phyloP scores from a whole-genome alignment of 2,797 vertebrate species.

The Acropternis orthonyx region DNA sequence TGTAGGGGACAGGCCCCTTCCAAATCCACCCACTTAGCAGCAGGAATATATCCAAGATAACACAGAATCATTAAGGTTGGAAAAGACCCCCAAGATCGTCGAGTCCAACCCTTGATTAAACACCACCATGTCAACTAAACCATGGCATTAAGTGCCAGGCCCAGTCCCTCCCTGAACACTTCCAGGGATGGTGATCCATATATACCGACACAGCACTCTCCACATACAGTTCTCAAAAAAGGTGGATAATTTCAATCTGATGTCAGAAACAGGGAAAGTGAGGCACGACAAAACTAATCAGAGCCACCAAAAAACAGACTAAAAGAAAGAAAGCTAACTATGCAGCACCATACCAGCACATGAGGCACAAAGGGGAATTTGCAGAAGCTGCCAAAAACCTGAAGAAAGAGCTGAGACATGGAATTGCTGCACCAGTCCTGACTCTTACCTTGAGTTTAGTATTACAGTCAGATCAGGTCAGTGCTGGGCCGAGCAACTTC shows the following conservation, averaged over 20 bases:
- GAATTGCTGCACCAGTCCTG: background rate
- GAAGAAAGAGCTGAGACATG: background rate
- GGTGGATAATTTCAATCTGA: background rate
- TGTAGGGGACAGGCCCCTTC: background rate
- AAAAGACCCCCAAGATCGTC: background rate
- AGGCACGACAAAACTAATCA: background rate
- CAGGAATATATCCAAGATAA: background rate
- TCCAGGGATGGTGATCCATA: background rate
- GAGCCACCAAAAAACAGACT: background rate
- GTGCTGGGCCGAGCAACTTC: background rate
- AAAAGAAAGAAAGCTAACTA: background rate
- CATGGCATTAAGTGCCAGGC: background rate
- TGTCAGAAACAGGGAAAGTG: background rate
- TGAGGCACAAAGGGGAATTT: background rate
- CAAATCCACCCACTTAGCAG: background rate
- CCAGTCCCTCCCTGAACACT: background rate
- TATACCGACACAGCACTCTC: background rate
- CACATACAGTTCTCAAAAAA: background rate
- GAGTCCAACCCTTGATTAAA: background rate
- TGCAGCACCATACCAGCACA: background rate
- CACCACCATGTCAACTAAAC: rapidly evolving
- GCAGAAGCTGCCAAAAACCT: background rate
- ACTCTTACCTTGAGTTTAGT: background rate
- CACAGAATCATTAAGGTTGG: background rate
- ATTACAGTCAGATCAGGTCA: conserved; percentile 3